A percentile compares a stretch with the other conserved stretches of the same genome.
Conservation (phyloP, 1,140 invertebrate genomes). For the Zaprionus nigranus region DNA sequence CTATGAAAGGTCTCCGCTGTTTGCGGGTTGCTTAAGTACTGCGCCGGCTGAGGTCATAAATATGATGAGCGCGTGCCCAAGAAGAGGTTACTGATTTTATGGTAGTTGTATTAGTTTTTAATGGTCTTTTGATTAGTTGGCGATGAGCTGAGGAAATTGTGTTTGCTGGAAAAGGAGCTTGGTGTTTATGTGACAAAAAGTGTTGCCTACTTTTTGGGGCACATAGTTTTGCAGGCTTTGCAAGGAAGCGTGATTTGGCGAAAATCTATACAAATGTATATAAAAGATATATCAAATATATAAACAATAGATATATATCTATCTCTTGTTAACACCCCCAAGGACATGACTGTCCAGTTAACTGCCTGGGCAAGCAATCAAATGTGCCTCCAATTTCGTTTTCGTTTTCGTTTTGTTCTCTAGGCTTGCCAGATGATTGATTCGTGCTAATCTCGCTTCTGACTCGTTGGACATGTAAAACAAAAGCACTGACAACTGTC, state of each 20-base stretch:
- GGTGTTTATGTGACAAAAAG: background rate
- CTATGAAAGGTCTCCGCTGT: background rate
- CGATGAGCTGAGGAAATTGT: background rate
- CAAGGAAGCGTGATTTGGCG: background rate
- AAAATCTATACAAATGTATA: background rate
- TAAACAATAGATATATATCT: background rate
- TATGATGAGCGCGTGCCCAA: background rate
- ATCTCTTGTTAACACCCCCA: background rate
- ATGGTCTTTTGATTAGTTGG: background rate
- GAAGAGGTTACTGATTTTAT: slow-evolving; percentile 2
- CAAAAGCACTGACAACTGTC: slow-evolving; percentile 62
- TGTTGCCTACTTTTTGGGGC: slow-evolving; percentile 2
- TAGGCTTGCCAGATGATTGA: slow-evolving; percentile 28
- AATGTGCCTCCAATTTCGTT: slow-evolving; percentile 6
- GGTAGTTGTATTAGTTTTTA: slow-evolving; percentile 8
- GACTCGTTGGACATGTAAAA: slow-evolving; percentile 33
- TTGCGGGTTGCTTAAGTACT: background rate
- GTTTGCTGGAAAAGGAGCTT: background rate
- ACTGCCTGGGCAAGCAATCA: slow-evolving; percentile 17
- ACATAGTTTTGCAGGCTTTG: background rate
- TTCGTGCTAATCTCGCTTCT: slow-evolving; percentile 23
- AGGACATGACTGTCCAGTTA: slow-evolving; percentile 21
- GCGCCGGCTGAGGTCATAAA: background rate
- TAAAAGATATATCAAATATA: background rate
- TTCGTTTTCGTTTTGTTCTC: slow-evolving; percentile 16